These are phyloP conservation scores for Ctenopoma kingsleyae DNA, from an alignment of 2,797 vertebrate species.

Conservation along the genomic window DNA sequence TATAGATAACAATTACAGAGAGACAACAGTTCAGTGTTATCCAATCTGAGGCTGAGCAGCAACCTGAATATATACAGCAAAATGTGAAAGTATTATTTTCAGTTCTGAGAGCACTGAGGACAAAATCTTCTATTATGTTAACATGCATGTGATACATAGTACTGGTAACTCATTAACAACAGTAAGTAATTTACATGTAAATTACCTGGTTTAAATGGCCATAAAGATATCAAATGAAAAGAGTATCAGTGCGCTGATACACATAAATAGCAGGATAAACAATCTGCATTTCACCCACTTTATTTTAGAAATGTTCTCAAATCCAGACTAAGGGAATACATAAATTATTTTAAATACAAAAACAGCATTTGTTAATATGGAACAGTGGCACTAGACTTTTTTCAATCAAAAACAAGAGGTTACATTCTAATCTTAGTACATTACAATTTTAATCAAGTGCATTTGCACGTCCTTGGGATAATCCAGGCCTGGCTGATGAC, in stretches of 20 bases:
- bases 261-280: slow-evolving; percentile 1
- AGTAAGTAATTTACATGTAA: slow-evolving; percentile 1
- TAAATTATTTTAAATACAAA: slow-evolving; percentile 20
- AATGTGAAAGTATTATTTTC: no score
- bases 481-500: slow-evolving; percentile 76
- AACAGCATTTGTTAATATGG: slow-evolving; percentile 34
- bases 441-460: slow-evolving; percentile 80
- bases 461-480: slow-evolving; percentile 72
- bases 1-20: background rate
- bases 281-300: slow-evolving; percentile 7
- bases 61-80: no score
- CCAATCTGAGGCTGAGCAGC: no score
- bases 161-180: slow-evolving; percentile 29
- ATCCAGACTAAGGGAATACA: slow-evolving; percentile 20
- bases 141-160: background rate
- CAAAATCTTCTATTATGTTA: no score
- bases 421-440: slow-evolving; percentile 71
- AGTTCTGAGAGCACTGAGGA: no score
- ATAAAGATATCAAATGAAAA: slow-evolving; percentile 16
- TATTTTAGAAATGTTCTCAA: slow-evolving; percentile 3
- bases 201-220: slow-evolving; percentile 11
- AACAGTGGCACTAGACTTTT: slow-evolving; percentile 54
- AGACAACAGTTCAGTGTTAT: background rate
- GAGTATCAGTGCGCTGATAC: background rate
- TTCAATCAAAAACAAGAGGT: slow-evolving; percentile 64